phyloP scores from a whole-genome alignment of 1,140 invertebrate genomes.

The Zaprionus ornatus region DNA sequence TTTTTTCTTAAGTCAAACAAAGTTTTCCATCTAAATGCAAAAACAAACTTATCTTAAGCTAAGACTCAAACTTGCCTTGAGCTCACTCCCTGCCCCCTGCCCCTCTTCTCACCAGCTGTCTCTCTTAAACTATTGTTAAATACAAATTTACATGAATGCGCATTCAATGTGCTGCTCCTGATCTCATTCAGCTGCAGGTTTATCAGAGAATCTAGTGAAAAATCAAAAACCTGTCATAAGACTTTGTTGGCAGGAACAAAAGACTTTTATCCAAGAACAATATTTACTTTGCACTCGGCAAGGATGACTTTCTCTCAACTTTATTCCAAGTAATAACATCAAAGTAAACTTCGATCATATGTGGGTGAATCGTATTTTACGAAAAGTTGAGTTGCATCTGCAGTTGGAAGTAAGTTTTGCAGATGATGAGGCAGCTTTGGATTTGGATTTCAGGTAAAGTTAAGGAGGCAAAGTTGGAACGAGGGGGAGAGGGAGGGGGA shows the following conservation, averaged over 20 bases:
- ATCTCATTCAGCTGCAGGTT: not conserved
- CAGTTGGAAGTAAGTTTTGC: not conserved
- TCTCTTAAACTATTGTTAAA: constrained; percentile 1
- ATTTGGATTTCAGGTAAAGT: not conserved
- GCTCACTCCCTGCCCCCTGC: constrained; percentile 1
- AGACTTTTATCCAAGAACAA: constrained; percentile 1
- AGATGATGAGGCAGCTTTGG: not conserved
- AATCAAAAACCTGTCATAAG: not conserved
- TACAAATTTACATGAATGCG: constrained; percentile 2
- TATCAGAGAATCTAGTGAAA: not conserved
- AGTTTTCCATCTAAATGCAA: constrained; percentile 49
- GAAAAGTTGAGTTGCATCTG: not conserved
- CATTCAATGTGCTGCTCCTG: not conserved
- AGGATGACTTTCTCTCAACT: not conserved
- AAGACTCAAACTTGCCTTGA: constrained; percentile 16
- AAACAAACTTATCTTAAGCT: constrained; percentile 30
- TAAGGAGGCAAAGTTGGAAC: not conserved
- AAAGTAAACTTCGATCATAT: constrained; percentile 3
- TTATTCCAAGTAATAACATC: constrained; percentile 1
- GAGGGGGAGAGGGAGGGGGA: too few species aligned
- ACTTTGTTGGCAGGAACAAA: constrained; percentile 6
- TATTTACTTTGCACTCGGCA: not conserved
- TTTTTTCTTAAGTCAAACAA: constrained; percentile 17
- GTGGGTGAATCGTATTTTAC: not conserved
- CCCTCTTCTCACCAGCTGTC: not conserved